phyloP scores from a whole-genome alignment of 2,888 invertebrate species.

The Exocentrus adspersus region DNA sequence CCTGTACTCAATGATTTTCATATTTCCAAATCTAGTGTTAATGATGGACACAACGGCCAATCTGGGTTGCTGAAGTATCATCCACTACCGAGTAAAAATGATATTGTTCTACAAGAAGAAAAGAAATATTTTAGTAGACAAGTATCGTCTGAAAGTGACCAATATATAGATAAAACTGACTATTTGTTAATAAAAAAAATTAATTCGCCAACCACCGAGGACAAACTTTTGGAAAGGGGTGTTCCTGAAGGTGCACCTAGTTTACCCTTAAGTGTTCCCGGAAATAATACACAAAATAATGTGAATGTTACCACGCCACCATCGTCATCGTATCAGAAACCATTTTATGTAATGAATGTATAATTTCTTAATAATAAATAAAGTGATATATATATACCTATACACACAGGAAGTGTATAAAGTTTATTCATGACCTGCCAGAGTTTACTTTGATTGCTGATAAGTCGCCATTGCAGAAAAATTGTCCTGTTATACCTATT shows the following conservation, averaged over 20 bases:
- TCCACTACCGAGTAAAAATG: constrained; percentile 3
- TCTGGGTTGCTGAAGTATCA: constrained; percentile 50
- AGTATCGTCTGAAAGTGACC: constrained; percentile 8
- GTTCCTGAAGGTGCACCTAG: constrained; percentile 81
- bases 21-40: constrained; percentile 54
- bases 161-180: constrained; percentile 38
- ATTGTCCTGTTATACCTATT: no score
- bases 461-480: no score
- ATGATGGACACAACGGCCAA: constrained; percentile 59
- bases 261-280: constrained; percentile 73
- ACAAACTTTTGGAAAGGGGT: constrained; percentile 69
- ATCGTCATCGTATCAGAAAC: constrained; percentile 62
- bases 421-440: no score
- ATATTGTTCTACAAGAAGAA: constrained; percentile 18
- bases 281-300: constrained; percentile 54
- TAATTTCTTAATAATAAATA: no score
- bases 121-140: constrained; percentile 48
- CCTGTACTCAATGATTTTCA: constrained; percentile 54
- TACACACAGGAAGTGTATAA: no score
- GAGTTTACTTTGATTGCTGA: no score
- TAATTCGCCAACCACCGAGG: constrained; percentile 67
- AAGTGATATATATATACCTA: no score
- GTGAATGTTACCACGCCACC: constrained; percentile 54
- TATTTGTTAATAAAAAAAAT: constrained; percentile 58
- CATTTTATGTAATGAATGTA: constrained; percentile 89